Percentiles rank a stretch among this genome's conserved stretches.
phyloP scores from a whole-genome alignment of 2,888 invertebrate genomes.

The Meta bourneti region DNA sequence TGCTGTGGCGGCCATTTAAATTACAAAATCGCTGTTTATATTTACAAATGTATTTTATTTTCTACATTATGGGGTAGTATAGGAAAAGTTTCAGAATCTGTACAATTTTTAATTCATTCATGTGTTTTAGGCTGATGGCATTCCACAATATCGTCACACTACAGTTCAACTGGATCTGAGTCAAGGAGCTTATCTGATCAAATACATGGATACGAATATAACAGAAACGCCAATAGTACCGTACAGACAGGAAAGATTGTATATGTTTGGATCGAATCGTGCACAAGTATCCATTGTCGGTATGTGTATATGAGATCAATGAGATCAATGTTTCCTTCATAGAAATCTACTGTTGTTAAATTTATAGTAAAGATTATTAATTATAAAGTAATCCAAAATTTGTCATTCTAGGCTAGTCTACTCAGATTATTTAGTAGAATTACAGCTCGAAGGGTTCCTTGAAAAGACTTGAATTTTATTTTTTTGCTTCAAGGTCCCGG shows the following conservation, averaged over 20 bases:
- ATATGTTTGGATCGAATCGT: slow-evolving; percentile 94
- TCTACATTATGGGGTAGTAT: too few relatives aligned
- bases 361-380: background rate
- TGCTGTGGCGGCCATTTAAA: too few relatives aligned
- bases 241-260: slow-evolving; percentile 93
- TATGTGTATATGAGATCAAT: slow-evolving; percentile 77
- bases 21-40: background rate
- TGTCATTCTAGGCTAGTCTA: too few relatives aligned
- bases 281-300: slow-evolving; percentile 83
- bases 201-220: slow-evolving; percentile 96
- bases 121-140: slow-evolving; percentile 89
- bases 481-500: too few relatives aligned
- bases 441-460: too few relatives aligned
- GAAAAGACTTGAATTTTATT: too few relatives aligned
- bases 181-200: slow-evolving; percentile 93
- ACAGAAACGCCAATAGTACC: slow-evolving; percentile 96
- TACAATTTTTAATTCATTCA: background rate
- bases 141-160: slow-evolving; percentile 95
- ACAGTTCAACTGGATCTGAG: slow-evolving; percentile 94
- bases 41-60: background rate
- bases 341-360: background rate
- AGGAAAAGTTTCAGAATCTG: background rate
- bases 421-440: too few relatives aligned
- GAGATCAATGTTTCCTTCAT: background rate
- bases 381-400: background rate